Conservation (phyloP, 2,113 vertebrate species). For the Neofelis nebulosa region DNA sequence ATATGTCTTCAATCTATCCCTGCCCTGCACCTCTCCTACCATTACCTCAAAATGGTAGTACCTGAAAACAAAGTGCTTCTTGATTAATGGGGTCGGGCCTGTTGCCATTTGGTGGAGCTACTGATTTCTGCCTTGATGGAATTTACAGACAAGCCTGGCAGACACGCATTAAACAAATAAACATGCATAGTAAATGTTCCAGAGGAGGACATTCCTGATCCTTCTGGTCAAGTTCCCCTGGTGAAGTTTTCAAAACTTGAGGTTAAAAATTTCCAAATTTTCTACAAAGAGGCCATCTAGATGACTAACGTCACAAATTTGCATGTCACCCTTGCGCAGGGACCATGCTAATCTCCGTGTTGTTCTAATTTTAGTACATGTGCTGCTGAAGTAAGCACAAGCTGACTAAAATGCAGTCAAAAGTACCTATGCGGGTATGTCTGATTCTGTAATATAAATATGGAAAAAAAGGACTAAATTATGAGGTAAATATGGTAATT, state of each 20-base stretch:
- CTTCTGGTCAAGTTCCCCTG: background rate
- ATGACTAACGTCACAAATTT: background rate
- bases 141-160: background rate
- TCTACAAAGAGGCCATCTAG: background rate
- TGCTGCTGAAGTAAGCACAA: background rate
- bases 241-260: background rate
- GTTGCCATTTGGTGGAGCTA: background rate
- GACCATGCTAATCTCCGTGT: background rate
- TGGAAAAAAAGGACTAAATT: background rate
- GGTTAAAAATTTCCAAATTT: background rate
- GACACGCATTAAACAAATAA: background rate
- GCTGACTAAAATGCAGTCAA: background rate
- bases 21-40: background rate
- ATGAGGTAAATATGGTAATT: background rate
- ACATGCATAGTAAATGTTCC: background rate
- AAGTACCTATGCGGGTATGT: too few species aligned
- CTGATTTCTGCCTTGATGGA: background rate
- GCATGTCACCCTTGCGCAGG: background rate
- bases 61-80: background rate
- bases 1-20: background rate
- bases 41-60: background rate
- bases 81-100: background rate
- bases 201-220: background rate
- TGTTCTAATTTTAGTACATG: background rate
- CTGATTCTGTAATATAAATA: background rate